Percentiles rank a stretch among this genome's conserved stretches.
These are phyloP conservation scores for Tetragnatha montana DNA, from an alignment of 2,888 invertebrate genomes.

Conservation along the genomic window DNA sequence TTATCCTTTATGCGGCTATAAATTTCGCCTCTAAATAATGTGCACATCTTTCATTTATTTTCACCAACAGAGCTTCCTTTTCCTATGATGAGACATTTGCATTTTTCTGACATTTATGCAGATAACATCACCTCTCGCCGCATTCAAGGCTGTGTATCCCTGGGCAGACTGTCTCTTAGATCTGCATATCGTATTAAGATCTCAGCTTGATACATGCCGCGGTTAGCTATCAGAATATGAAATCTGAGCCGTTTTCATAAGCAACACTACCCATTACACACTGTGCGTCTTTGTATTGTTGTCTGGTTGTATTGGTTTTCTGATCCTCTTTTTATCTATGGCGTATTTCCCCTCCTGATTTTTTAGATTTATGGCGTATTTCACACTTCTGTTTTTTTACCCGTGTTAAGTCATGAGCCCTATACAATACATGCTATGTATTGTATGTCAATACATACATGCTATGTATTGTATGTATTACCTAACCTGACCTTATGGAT, in stretches of 20 bases:
- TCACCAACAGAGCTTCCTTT: conserved; percentile 2
- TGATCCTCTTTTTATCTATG: not conserved
- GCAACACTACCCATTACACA: not conserved
- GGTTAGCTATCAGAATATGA: conserved; percentile 36
- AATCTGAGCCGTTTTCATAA: conserved; percentile 55
- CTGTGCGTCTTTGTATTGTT: conserved; percentile 8
- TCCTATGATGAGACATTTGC: conserved; percentile 37
- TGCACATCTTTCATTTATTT: conserved; percentile 21
- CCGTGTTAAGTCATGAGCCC: too few species aligned
- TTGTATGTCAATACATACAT: too few species aligned
- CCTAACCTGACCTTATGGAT: too few species aligned
- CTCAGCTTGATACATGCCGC: conserved; percentile 34
- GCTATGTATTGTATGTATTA: too few species aligned
- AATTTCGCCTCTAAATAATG: conserved; percentile 29
- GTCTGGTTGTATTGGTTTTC: conserved; percentile 10
- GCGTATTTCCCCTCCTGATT: not conserved
- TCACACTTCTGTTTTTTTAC: too few species aligned
- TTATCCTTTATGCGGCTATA: conserved; percentile 22
- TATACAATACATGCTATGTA: too few species aligned
- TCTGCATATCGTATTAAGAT: conserved; percentile 53
- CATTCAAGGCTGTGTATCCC: conserved; percentile 17
- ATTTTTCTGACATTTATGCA: conserved; percentile 44
- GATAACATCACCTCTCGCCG: conserved; percentile 31
- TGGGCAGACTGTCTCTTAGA: conserved; percentile 37
- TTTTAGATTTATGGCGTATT: too few species aligned